Evolutionary conservation across 2,797 vertebrate species (phyloP).

Genomic region (Numenius phaeopus): DNA sequence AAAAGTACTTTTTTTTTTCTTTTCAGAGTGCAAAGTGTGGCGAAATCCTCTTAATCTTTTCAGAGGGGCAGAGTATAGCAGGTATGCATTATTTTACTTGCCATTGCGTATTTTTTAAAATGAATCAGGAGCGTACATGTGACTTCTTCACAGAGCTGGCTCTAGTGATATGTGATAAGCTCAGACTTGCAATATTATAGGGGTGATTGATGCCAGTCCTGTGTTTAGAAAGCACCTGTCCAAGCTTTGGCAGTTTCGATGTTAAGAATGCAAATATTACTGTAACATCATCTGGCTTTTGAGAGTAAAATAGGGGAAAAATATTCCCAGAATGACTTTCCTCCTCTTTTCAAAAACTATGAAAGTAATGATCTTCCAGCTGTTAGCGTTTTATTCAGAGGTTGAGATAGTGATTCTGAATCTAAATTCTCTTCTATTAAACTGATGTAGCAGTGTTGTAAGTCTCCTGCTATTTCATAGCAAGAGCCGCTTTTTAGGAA

Average conservation of each 20-base stretch:
- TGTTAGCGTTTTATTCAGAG: not conserved
- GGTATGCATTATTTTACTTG: conserved; percentile 83
- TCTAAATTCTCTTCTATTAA: not conserved
- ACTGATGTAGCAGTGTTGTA: not conserved
- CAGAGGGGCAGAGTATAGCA: conserved; percentile 98
- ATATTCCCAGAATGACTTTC: not conserved
- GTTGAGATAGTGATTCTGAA: not conserved
- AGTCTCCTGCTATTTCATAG: not conserved
- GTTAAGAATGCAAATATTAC: not conserved
- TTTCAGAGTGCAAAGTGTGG: conserved; percentile 97
- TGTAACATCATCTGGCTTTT: not conserved
- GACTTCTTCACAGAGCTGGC: not conserved
- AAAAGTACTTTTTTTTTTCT: not conserved
- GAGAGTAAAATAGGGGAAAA: not conserved
- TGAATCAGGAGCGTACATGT: not conserved
- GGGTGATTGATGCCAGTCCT: not conserved
- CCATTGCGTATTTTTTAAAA: not conserved
- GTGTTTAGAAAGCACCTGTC: not conserved
- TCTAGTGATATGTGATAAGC: not conserved
- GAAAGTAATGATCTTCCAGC: not conserved
- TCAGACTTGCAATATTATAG: not conserved
- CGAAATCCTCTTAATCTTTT: conserved; percentile 98
- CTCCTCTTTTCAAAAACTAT: not conserved
- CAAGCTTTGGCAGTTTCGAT: not conserved
- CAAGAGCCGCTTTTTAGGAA: not conserved